A percentile compares a stretch with the other conserved stretches of the same genome.
Conservation (phyloP, 35 echinoderm and acorn worm genomes). For the Ophioderma brevispina region DNA sequence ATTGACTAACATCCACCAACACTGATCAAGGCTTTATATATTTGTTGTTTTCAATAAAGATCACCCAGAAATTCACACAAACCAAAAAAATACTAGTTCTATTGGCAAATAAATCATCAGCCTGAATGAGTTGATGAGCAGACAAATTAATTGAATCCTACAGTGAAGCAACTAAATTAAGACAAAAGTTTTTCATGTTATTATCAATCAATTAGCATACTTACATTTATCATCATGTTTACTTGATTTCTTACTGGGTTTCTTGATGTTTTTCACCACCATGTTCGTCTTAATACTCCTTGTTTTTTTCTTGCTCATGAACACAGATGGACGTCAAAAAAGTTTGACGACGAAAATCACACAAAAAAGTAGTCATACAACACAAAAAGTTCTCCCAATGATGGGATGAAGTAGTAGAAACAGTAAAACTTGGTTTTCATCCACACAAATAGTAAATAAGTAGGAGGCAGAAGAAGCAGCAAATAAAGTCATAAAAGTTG, state of each 20-base stretch:
- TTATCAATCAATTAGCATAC: neutral
- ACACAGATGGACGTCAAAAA: neutral
- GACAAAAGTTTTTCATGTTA: too few species aligned
- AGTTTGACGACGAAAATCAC: neutral
- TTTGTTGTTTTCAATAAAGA: too few species aligned
- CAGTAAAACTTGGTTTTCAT: neutral
- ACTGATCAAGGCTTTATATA: too few species aligned
- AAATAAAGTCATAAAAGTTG: neutral
- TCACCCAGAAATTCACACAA: too few species aligned
- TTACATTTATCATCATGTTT: neutral
- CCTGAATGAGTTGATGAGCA: too few species aligned
- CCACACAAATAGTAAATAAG: neutral
- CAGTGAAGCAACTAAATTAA: too few species aligned
- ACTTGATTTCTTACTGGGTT: neutral
- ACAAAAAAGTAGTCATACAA: neutral
- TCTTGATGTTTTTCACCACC: conserved; percentile 10
- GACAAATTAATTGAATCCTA: too few species aligned
- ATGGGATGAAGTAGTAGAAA: neutral
- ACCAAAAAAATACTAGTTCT: too few species aligned
- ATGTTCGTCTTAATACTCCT: neutral
- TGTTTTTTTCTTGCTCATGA: neutral
- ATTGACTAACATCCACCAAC: too few species aligned
- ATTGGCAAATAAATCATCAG: too few species aligned
- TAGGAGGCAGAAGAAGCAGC: neutral
- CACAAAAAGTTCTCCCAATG: neutral